phyloP scores from a whole-genome alignment of 2,113 vertebrate species.

The Coturnix japonica region DNA sequence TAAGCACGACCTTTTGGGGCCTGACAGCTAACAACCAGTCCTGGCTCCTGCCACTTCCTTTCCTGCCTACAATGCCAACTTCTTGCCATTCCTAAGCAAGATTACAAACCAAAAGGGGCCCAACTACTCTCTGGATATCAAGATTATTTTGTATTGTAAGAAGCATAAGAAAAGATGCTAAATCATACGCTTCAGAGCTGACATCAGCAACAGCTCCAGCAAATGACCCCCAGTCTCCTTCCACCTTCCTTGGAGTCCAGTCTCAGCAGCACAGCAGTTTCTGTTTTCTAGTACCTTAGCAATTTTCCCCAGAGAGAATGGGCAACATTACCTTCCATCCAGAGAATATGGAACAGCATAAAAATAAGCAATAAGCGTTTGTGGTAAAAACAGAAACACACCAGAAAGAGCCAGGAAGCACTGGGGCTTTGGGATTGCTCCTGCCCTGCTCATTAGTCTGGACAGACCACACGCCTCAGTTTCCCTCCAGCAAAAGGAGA shows the following conservation, averaged over 20 bases:
- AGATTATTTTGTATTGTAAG: background rate
- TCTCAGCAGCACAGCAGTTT: background rate
- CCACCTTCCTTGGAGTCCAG: background rate
- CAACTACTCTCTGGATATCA: background rate
- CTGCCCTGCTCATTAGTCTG: background rate
- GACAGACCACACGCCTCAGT: background rate
- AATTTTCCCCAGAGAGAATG: background rate
- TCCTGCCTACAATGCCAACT: background rate
- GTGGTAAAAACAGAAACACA: background rate
- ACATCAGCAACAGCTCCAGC: background rate
- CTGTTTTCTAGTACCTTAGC: background rate
- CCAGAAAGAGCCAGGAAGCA: background rate
- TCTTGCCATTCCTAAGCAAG: background rate
- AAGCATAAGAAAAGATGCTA: background rate
- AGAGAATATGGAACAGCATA: accelerated
- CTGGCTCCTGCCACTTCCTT: constrained; percentile 56
- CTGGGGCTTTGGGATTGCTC: background rate
- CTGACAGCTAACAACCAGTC: background rate
- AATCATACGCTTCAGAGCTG: background rate
- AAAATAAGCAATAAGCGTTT: background rate
- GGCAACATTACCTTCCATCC: background rate
- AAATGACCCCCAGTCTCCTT: background rate
- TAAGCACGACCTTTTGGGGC: background rate
- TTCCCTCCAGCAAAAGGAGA: background rate
- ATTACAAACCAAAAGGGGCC: background rate